phyloP scores from a whole-genome alignment of 2,797 vertebrate genomes.

The Melanotaenia pygmaea region DNA sequence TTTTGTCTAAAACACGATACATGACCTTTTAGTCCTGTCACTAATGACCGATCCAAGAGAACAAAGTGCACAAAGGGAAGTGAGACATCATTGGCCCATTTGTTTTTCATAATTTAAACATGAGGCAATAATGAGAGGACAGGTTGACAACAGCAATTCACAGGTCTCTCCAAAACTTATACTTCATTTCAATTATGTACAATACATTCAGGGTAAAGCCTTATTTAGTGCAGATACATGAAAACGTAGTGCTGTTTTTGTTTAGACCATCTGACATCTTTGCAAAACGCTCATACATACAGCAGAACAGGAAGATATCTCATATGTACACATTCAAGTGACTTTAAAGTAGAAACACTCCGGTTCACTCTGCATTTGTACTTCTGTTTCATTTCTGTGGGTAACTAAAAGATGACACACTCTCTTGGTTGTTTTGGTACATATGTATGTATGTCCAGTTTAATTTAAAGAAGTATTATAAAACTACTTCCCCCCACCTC shows the following conservation, averaged over 20 bases:
- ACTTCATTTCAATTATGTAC: conserved; percentile 71
- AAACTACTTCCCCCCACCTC: neutral
- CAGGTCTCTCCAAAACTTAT: conserved; percentile 58
- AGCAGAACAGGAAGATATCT: conserved; percentile 27
- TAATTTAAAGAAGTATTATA: conserved; percentile 12
- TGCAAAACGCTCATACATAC: conserved; percentile 37
- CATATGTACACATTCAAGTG: conserved; percentile 35
- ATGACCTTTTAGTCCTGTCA: conserved; percentile 18
- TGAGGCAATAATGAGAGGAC: conserved; percentile 32
- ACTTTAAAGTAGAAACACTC: conserved; percentile 25
- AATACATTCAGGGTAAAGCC: conserved; percentile 83
- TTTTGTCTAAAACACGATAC: conserved; percentile 16
- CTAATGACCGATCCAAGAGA: conserved; percentile 19
- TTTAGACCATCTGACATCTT: conserved; percentile 51
- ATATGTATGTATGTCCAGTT: conserved; percentile 1
- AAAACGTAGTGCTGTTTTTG: conserved; percentile 59
- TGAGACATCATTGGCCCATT: conserved; percentile 47
- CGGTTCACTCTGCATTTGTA: conserved; percentile 40
- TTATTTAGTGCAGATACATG: conserved; percentile 78
- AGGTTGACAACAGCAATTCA: conserved; percentile 55
- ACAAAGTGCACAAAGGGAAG: conserved; percentile 59
- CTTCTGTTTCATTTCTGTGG: conserved; percentile 3
- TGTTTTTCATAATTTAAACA: conserved; percentile 45
- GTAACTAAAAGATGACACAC: conserved; percentile 32
- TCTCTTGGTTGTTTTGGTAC: conserved; percentile 29